Evolutionary conservation across 2,888 invertebrate species (phyloP).

Genomic region (Tillus elongatus): DNA sequence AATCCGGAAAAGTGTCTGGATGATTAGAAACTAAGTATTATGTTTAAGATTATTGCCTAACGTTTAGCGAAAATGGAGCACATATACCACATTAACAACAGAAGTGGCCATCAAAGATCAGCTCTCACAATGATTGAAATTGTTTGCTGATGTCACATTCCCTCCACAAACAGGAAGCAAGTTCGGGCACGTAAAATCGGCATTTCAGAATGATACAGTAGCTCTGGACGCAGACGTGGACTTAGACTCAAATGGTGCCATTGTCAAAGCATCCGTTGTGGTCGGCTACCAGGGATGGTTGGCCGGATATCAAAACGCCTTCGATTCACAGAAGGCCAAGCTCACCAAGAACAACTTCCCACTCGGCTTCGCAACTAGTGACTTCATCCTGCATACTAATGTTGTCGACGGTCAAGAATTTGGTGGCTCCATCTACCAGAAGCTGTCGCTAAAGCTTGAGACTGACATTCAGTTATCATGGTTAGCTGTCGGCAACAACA

Average conservation of each 20-base stretch:
- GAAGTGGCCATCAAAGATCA: constrained; percentile 89
- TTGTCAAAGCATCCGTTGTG: constrained; percentile 78
- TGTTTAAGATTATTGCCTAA: constrained; percentile 79
- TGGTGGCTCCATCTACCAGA: constrained; percentile 88
- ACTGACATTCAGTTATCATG: constrained; percentile 87
- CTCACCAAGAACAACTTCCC: constrained; percentile 90
- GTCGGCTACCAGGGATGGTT: constrained; percentile 89
- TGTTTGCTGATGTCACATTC: constrained; percentile 86
- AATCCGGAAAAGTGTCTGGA: constrained; percentile 84
- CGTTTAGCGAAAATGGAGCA: constrained; percentile 98
- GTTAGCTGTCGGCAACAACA: constrained; percentile 83
- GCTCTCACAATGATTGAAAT: constrained; percentile 80
- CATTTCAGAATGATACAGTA: constrained; percentile 74
- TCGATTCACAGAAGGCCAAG: constrained; percentile 85
- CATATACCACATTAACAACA: constrained; percentile 89
- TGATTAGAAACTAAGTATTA: constrained; percentile 91
- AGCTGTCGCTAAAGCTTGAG: constrained; percentile 77
- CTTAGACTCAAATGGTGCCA: constrained; percentile 75
- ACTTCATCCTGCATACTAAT: constrained; percentile 89
- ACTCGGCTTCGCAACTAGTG: constrained; percentile 80
- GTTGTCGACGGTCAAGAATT: constrained; percentile 93
- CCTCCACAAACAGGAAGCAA: constrained; percentile 94
- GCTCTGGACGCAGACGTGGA: constrained; percentile 80
- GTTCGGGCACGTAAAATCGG: constrained; percentile 81
- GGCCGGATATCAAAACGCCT: constrained; percentile 82